phyloP scores from a whole-genome alignment of 2,113 vertebrate genomes.

The Psammodynastes pulverulentus region DNA sequence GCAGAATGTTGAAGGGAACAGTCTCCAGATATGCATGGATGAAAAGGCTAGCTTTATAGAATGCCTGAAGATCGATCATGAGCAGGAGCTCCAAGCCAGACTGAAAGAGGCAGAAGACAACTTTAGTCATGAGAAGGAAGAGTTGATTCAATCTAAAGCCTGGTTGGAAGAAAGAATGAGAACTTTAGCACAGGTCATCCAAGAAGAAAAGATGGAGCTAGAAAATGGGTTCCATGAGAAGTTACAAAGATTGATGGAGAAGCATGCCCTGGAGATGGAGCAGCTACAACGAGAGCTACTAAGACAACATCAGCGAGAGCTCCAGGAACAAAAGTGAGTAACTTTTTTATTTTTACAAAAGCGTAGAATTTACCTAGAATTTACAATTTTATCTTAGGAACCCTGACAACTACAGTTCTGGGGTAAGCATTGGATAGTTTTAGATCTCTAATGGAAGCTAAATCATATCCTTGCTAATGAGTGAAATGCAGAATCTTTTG shows the following conservation, averaged over 20 bases:
- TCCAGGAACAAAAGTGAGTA: slow-evolving; percentile 84
- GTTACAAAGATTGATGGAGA: slow-evolving; percentile 63
- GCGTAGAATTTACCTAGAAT: not conserved
- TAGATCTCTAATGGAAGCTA: not conserved
- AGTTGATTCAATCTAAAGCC: slow-evolving; percentile 49
- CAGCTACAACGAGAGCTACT: slow-evolving; percentile 63
- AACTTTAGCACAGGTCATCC: slow-evolving; percentile 46
- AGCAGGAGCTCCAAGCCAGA: slow-evolving; percentile 60
- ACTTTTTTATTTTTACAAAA: accelerated
- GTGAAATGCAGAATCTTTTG: not conserved
- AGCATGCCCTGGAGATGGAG: slow-evolving; percentile 63
- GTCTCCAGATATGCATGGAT: slow-evolving; percentile 62
- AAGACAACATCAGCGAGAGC: slow-evolving; percentile 75
- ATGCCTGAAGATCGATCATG: slow-evolving; percentile 64
- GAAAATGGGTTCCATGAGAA: slow-evolving; percentile 59
- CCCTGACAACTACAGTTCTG: not conserved
- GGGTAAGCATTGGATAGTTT: not conserved
- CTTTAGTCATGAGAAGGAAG: slow-evolving; percentile 74
- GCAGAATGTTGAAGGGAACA: slow-evolving; percentile 58
- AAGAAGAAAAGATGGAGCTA: slow-evolving; percentile 64
- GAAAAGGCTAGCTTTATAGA: slow-evolving; percentile 72
- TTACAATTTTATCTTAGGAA: accelerated
- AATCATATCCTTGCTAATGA: not conserved
- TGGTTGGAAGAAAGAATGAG: slow-evolving; percentile 66
- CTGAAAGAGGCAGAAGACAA: slow-evolving; percentile 65